Evolutionary conservation across 2,888 invertebrate genomes (phyloP).

Genomic region (Himalopsyche anomala): DNA sequence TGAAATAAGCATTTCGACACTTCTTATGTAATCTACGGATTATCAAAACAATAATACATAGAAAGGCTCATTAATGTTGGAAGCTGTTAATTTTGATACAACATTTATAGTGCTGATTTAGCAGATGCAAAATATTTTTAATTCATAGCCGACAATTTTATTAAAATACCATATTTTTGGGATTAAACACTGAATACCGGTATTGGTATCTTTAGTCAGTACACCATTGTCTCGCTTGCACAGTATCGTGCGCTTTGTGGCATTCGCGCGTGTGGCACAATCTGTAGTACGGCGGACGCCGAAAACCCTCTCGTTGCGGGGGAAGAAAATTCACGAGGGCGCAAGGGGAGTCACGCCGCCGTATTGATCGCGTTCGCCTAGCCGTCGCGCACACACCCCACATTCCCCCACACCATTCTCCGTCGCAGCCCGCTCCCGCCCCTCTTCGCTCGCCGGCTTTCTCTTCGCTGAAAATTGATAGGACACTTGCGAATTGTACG

Average conservation of each 20-base stretch:
- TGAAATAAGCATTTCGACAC: too few species aligned
- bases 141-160: too few species aligned
- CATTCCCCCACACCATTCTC: background rate
- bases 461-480: slow-evolving; percentile 8
- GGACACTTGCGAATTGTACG: background rate
- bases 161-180: too few species aligned
- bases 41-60: too few species aligned
- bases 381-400: slow-evolving; percentile 41
- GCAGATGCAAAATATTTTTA: too few species aligned
- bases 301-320: slow-evolving; percentile 14
- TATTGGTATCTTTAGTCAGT: too few species aligned
- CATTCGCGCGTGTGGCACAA: background rate
- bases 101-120: too few species aligned
- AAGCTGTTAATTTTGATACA: too few species aligned
- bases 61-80: too few species aligned
- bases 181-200: too few species aligned
- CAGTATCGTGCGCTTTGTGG: background rate
- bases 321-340: slow-evolving; percentile 39
- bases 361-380: slow-evolving; percentile 36
- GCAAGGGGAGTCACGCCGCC: background rate
- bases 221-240: too few species aligned
- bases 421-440: background rate
- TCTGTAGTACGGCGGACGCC: slow-evolving; percentile 1
- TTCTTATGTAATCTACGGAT: too few species aligned
- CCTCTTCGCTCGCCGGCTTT: slow-evolving; percentile 8